Percentiles rank a stretch among this genome's conserved stretches.
Conservation (phyloP, 2,888 invertebrate species). For the Ariolimax columbianus region DNA sequence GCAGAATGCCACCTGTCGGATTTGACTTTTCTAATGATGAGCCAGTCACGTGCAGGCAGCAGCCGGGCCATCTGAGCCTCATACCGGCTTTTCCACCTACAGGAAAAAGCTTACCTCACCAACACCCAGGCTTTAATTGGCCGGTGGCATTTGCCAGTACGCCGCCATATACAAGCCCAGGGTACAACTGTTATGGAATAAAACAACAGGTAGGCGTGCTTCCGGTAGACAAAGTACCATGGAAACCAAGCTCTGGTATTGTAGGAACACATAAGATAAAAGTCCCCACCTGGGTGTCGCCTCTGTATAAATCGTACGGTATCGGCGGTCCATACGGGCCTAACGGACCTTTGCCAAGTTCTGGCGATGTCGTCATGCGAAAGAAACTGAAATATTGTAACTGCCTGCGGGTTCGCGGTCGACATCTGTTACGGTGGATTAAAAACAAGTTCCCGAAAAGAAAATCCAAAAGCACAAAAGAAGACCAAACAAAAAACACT, state of each 20-base stretch:
- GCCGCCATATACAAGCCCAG: conserved; percentile 39
- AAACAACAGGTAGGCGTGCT: conserved; percentile 42
- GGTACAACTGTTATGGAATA: conserved; percentile 11
- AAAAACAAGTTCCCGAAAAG: neutral
- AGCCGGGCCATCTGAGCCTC: too few species aligned
- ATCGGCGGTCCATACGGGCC: conserved; percentile 37
- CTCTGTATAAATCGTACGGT: conserved; percentile 43
- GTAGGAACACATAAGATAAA: neutral
- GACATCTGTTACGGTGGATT: neutral
- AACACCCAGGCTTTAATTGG: conserved; percentile 12
- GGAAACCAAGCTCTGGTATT: neutral
- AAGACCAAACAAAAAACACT: neutral
- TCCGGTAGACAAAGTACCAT: neutral
- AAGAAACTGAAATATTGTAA: neutral
- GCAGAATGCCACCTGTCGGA: neutral
- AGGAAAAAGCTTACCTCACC: neutral
- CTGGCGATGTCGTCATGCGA: neutral
- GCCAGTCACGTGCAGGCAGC: neutral
- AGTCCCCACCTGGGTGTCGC: conserved; percentile 41
- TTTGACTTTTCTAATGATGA: too few species aligned
- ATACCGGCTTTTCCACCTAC: neutral
- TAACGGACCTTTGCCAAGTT: neutral
- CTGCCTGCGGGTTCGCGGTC: neutral
- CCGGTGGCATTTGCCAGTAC: conserved; percentile 10
- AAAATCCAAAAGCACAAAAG: neutral